These are phyloP conservation scores for Polyergus mexicanus DNA, from an alignment of 1,140 invertebrate genomes.

Conservation along the genomic window DNA sequence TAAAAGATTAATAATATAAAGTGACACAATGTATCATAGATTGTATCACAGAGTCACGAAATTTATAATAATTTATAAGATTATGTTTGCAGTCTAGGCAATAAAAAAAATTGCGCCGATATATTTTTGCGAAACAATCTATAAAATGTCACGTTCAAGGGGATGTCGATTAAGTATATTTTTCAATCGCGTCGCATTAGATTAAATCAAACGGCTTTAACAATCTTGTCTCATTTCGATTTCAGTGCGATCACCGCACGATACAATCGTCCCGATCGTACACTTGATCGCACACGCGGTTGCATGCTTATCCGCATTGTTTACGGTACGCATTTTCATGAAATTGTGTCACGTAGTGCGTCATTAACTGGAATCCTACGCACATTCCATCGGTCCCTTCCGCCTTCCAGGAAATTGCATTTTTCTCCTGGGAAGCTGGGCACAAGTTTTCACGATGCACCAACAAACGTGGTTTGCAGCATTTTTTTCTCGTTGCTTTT, in stretches of 20 bases:
- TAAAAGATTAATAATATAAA: not conserved
- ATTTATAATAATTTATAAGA: not conserved
- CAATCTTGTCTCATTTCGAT: constrained; percentile 12
- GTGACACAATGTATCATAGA: not conserved
- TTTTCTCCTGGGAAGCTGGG: not conserved
- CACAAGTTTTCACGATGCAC: constrained; percentile 27
- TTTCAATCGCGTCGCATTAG: not conserved
- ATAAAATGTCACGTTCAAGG: not conserved
- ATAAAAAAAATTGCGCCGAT: not conserved
- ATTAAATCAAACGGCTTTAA: not conserved
- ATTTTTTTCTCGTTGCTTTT: constrained; percentile 50
- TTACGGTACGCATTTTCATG: constrained; percentile 29
- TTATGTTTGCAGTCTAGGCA: not conserved
- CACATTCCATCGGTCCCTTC: constrained; percentile 14
- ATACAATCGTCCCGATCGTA: constrained; percentile 10
- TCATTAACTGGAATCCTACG: constrained; percentile 19
- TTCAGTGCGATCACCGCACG: not conserved
- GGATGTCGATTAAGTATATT: not conserved
- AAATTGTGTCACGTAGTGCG: constrained; percentile 26
- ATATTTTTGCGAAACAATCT: not conserved
- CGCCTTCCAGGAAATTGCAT: constrained; percentile 47
- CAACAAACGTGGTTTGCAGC: constrained; percentile 13
- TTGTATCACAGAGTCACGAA: not conserved
- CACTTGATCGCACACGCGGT: not conserved
- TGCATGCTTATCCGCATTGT: not conserved